These are phyloP conservation scores for Ascidia mentula DNA, from an alignment of 23 tunicate species.

Conservation along the genomic window DNA sequence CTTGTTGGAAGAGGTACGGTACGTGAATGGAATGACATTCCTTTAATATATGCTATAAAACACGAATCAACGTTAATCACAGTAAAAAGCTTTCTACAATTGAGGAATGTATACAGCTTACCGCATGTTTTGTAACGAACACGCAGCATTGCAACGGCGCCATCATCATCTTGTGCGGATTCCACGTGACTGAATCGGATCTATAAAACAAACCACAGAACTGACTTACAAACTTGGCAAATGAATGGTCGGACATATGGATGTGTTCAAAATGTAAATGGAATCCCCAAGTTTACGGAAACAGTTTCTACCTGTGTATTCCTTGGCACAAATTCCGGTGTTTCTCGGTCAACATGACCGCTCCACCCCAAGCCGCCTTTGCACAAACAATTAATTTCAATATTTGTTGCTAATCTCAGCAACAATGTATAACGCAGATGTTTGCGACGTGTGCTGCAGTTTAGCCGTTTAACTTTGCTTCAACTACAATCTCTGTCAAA, in stretches of 20 bases:
- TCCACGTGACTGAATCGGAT: slow-evolving; percentile 74
- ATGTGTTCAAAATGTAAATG: too few species aligned
- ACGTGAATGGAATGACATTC: slow-evolving; percentile 46
- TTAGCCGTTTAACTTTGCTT: too few species aligned
- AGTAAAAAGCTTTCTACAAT: too few species aligned
- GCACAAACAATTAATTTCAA: too few species aligned
- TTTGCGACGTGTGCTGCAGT: too few species aligned
- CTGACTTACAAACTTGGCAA: neutral
- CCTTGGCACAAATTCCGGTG: slow-evolving; percentile 61
- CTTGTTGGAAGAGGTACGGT: slow-evolving; percentile 72
- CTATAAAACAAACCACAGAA: slow-evolving; percentile 13
- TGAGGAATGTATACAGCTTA: slow-evolving; percentile 5
- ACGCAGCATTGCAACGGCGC: slow-evolving; percentile 79
- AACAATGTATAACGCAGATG: too few species aligned
- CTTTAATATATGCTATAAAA: slow-evolving; percentile 33
- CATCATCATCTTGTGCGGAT: slow-evolving; percentile 80
- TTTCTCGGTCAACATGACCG: slow-evolving; percentile 49
- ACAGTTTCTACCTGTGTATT: slow-evolving; percentile 37
- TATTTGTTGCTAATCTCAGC: too few species aligned
- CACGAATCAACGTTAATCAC: neutral
- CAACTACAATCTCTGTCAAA: too few species aligned
- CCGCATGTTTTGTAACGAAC: slow-evolving; percentile 69
- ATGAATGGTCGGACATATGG: too few species aligned
- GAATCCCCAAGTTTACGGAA: neutral
- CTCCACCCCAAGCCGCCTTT: slow-evolving; percentile 90